phyloP scores from a whole-genome alignment of 2,797 vertebrate species.

The Pangasius sanitwongsei region DNA sequence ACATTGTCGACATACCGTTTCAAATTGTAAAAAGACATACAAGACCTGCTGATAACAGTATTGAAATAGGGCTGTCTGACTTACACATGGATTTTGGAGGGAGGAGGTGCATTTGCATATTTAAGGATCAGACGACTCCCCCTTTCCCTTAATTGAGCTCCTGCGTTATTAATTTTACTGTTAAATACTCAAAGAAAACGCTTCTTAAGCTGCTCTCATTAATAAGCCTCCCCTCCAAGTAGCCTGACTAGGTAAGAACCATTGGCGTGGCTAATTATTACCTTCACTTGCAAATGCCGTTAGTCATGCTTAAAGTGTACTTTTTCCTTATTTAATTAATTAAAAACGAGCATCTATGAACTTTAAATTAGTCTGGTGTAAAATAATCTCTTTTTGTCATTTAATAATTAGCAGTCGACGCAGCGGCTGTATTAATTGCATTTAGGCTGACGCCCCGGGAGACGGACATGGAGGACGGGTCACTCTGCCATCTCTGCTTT shows the following conservation, averaged over 20 bases:
- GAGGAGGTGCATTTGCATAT: constrained; percentile 57
- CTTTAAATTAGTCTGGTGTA: constrained; percentile 94
- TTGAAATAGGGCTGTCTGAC: constrained; percentile 17
- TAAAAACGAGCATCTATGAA: constrained; percentile 84
- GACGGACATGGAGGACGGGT: constrained; percentile 74
- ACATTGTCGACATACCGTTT: too few relatives aligned
- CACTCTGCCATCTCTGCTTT: constrained; percentile 82
- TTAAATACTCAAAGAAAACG: constrained; percentile 77
- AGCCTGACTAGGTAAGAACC: constrained; percentile 57
- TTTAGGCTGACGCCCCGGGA: constrained; percentile 82
- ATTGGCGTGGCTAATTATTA: constrained; percentile 65
- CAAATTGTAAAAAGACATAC: not conserved
- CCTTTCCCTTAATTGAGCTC: constrained; percentile 71
- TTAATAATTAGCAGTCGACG: constrained; percentile 92
- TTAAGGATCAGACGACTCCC: constrained; percentile 63
- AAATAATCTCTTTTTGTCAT: constrained; percentile 88
- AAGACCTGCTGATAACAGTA: not conserved
- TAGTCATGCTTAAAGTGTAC: constrained; percentile 75
- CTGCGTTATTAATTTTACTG: constrained; percentile 77
- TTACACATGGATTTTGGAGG: constrained; percentile 44
- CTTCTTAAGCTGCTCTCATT: constrained; percentile 73
- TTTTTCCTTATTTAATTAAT: constrained; percentile 82
- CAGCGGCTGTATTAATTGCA: constrained; percentile 88
- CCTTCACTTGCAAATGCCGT: constrained; percentile 72
- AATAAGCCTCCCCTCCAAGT: constrained; percentile 57